Conservation (phyloP, 1,140 invertebrate genomes). For the Samia ricini region DNA sequence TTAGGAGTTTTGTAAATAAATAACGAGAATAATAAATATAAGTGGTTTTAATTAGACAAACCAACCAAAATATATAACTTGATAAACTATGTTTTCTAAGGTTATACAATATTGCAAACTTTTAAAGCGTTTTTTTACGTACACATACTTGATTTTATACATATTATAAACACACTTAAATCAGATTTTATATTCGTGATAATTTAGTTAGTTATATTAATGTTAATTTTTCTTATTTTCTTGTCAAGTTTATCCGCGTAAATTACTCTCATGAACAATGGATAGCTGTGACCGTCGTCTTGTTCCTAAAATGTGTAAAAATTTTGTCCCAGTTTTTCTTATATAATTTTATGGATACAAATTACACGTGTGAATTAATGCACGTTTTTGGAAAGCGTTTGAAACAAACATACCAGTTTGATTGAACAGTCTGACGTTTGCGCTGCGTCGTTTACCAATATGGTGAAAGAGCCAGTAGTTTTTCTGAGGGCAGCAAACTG, state of each 20-base stretch:
- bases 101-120: too few relatives aligned
- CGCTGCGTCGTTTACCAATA: slow-evolving; percentile 9
- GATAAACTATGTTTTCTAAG: too few relatives aligned
- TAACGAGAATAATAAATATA: slow-evolving; percentile 13
- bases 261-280: slow-evolving; percentile 44
- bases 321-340: neutral
- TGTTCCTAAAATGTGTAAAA: slow-evolving; percentile 19
- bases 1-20: slow-evolving; percentile 46
- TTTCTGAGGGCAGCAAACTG: slow-evolving; percentile 2
- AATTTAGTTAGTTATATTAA: neutral
- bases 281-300: slow-evolving; percentile 14
- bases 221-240: neutral
- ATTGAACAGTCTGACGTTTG: slow-evolving; percentile 53
- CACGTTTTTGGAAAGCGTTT: neutral
- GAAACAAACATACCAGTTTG: slow-evolving; percentile 29
- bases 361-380: slow-evolving; percentile 4
- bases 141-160: too few relatives aligned
- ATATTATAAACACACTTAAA: too few relatives aligned
- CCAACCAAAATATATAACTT: too few relatives aligned
- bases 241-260: slow-evolving; percentile 24
- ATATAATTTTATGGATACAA: neutral
- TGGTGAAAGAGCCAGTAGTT: neutral
- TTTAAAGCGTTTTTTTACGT: too few relatives aligned
- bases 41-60: neutral
- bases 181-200: too few relatives aligned